Evolutionary conservation across 1,140 invertebrate genomes (phyloP).

Genomic region (Sipha flava): DNA sequence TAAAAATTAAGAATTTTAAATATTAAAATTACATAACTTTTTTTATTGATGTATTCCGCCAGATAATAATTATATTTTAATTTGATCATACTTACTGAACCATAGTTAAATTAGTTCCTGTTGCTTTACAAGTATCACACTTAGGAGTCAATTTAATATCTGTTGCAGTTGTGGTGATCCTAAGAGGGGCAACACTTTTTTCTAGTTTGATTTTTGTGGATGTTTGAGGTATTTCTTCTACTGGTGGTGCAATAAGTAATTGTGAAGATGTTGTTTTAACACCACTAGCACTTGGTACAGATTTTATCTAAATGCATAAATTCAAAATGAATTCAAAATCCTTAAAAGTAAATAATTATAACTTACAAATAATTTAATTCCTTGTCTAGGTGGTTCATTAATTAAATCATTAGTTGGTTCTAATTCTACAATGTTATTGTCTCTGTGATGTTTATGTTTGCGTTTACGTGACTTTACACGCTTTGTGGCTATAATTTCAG

Average conservation of each 20-base stretch:
- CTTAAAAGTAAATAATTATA: background rate
- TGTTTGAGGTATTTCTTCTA: slow-evolving; percentile 34
- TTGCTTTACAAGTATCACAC: slow-evolving; percentile 57
- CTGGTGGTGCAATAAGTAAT: slow-evolving; percentile 15
- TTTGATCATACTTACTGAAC: slow-evolving; percentile 50
- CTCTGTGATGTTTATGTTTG: slow-evolving; percentile 61
- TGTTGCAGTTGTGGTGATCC: slow-evolving; percentile 40
- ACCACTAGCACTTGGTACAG: slow-evolving; percentile 62
- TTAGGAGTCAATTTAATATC: slow-evolving; percentile 47
- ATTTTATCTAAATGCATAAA: slow-evolving; percentile 56
- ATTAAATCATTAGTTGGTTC: slow-evolving; percentile 44
- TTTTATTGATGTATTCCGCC: background rate
- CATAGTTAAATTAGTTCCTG: slow-evolving; percentile 55
- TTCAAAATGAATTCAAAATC: background rate
- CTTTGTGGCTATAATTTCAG: slow-evolving; percentile 15
- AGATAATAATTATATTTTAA: too few relatives aligned
- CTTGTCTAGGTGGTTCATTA: slow-evolving; percentile 49
- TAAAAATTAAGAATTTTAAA: too few relatives aligned
- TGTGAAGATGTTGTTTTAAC: slow-evolving; percentile 26
- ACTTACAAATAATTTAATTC: slow-evolving; percentile 62
- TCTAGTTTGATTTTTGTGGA: slow-evolving; percentile 38
- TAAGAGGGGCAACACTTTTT: slow-evolving; percentile 16
- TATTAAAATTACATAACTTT: too few relatives aligned
- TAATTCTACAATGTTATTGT: slow-evolving; percentile 52
- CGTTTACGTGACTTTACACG: slow-evolving; percentile 48